phyloP scores from a whole-genome alignment of 1,140 invertebrate genomes.

The Apis cerana region DNA sequence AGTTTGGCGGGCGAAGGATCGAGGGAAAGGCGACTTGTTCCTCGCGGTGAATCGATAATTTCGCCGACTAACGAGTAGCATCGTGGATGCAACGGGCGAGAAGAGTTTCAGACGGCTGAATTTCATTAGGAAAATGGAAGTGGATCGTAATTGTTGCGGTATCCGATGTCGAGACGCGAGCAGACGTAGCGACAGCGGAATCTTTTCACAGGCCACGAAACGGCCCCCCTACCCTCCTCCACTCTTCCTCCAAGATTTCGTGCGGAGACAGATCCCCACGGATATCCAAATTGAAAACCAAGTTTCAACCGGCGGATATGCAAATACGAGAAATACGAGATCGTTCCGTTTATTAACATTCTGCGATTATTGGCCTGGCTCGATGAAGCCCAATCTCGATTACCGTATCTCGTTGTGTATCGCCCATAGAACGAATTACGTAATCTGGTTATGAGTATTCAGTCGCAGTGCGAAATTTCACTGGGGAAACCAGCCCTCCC shows the following conservation, averaged over 20 bases:
- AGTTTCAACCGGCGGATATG: neutral
- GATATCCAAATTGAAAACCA: neutral
- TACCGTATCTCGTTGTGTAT: conserved; percentile 19
- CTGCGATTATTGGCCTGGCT: neutral
- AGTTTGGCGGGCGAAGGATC: too few species aligned
- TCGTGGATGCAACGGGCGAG: conserved; percentile 1
- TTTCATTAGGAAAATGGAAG: conserved; percentile 61
- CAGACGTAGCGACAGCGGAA: neutral
- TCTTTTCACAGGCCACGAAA: neutral
- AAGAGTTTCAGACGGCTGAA: conserved; percentile 41
- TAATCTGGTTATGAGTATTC: conserved; percentile 43
- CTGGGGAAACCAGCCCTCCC: conserved; percentile 7
- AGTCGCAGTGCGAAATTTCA: conserved; percentile 32
- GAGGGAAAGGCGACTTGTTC: too few species aligned
- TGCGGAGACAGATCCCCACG: neutral
- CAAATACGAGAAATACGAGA: neutral
- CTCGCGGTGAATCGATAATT: conserved; percentile 41
- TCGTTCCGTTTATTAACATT: conserved; percentile 23
- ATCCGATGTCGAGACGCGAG: neutral
- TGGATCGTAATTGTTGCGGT: conserved; percentile 48
- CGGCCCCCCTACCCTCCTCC: neutral
- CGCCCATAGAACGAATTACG: conserved; percentile 9
- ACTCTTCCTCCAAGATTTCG: conserved; percentile 14
- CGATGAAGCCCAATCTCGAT: conserved; percentile 4
- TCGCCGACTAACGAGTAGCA: neutral